These are phyloP conservation scores for Caenorhabditis doughertyi DNA, from an alignment of 2,888 invertebrate species.

Conservation along the genomic window DNA sequence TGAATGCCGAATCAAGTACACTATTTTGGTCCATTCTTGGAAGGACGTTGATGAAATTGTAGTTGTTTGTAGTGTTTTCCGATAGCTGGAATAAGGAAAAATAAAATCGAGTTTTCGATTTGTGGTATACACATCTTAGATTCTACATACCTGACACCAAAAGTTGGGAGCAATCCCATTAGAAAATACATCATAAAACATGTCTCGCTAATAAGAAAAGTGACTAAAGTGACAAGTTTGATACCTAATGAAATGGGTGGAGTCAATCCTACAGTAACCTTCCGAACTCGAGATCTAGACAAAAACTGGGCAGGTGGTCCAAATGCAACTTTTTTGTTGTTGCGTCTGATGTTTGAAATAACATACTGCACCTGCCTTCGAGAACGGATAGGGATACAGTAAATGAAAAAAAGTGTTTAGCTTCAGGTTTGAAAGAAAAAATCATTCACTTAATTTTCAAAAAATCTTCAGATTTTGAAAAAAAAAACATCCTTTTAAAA, in stretches of 20 bases:
- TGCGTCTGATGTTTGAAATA: background rate
- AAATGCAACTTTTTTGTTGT: background rate
- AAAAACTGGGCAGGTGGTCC: constrained; percentile 19
- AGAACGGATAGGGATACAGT: background rate
- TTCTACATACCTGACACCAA: background rate
- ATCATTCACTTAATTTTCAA: background rate
- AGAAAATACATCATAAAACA: background rate
- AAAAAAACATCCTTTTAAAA: too few species aligned
- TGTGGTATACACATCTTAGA: background rate
- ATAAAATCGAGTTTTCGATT: background rate
- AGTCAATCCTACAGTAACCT: background rate
- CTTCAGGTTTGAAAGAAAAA: background rate
- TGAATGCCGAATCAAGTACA: constrained; percentile 50
- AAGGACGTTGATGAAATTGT: background rate
- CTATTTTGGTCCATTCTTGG: constrained; percentile 24
- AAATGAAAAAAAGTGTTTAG: too few species aligned
- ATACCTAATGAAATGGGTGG: background rate
- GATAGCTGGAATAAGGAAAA: background rate
- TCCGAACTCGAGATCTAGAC: background rate
- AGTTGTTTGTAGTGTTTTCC: background rate
- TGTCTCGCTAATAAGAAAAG: background rate
- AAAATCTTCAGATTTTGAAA: background rate
- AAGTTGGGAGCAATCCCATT: background rate
- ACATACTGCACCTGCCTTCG: constrained; percentile 8
- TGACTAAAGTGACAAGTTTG: background rate